Conservation (phyloP, 2,797 vertebrate genomes). For the Balearica regulorum region DNA sequence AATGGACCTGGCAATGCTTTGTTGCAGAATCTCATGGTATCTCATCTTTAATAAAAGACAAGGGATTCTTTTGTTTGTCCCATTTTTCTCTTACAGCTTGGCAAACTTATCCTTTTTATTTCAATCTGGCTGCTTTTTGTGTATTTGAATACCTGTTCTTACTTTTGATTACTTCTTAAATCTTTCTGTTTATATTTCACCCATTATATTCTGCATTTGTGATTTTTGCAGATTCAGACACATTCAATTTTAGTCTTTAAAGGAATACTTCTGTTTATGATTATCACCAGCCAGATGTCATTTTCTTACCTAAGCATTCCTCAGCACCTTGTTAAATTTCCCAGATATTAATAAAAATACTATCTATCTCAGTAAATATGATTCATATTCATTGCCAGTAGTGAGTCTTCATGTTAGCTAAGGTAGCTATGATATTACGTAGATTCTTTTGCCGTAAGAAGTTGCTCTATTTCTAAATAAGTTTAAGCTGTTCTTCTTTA, state of each 20-base stretch:
- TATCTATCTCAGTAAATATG: background rate
- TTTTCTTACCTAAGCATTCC: background rate
- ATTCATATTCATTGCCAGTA: background rate
- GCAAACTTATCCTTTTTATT: background rate
- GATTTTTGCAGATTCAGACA: background rate
- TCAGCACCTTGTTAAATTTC: background rate
- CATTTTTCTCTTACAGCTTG: background rate
- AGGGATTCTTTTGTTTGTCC: background rate
- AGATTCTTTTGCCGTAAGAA: background rate
- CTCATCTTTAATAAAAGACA: background rate
- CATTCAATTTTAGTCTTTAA: background rate
- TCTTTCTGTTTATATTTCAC: background rate
- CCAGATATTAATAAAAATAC: background rate
- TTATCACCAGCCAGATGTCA: background rate
- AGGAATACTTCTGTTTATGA: background rate
- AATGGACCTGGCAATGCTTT: background rate
- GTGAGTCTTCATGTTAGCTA: background rate
- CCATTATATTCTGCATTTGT: background rate
- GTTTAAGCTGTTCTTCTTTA: background rate
- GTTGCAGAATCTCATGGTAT: background rate
- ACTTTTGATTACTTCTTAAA: background rate
- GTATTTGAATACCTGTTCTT: background rate
- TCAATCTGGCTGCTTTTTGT: background rate
- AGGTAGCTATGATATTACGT: background rate
- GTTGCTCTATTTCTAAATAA: background rate